Evolutionary conservation across 2,113 vertebrate species (phyloP), one percentile per base, ranked within the genome.

Genomic region (Cochlearius cochlearius): DNA sequence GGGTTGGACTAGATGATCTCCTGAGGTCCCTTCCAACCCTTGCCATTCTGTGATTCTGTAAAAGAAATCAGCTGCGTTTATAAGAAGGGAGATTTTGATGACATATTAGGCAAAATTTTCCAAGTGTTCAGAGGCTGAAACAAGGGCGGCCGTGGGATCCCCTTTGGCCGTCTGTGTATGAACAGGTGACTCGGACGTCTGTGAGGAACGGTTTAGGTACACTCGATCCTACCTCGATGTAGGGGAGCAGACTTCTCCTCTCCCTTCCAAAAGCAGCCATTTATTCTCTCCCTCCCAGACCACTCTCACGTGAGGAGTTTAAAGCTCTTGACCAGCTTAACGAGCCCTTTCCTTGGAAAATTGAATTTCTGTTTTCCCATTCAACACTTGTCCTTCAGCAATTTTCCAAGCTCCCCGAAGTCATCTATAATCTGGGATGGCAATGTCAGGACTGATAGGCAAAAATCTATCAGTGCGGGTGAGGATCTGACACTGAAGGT

Each of bases 131-230:
- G 64, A 73, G 30, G 21, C 68, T 39, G 58, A 75, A 47, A 52
- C 15, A 36, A 71, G 76, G 69, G 63, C 1, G 25, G 34, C 30
- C 0, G 2, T 11, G 56, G 47, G 72, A 62, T 66, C 6, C 45
- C 32, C 38, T 77, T 41, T 2, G 9, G 64, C 30, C 34, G 25
- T 11, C 22, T n/a, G 36, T 4, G 8, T 26, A 32, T 2, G n/a
- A 36, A 59, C 0, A 9, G n/a, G 19, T 0, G 7, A 34, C 53
- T 30, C 6, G 0, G 20, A 41, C 9, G 39, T 23, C 34, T 15
- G 4, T 0, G 3, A 81, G 87, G 43, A 86, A 49, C 9, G 18
- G 49, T 25, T 74, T 34, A 55, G 62, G 43, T 14, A 52, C 10
- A 8, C 26, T 39, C 2, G 5, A 39, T 47, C 63, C 63, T 23